A percentile compares a stretch with the other conserved stretches of the same genome.
Conservation (phyloP, 2,888 invertebrate genomes). For the Chaetoderma sp. region DNA sequence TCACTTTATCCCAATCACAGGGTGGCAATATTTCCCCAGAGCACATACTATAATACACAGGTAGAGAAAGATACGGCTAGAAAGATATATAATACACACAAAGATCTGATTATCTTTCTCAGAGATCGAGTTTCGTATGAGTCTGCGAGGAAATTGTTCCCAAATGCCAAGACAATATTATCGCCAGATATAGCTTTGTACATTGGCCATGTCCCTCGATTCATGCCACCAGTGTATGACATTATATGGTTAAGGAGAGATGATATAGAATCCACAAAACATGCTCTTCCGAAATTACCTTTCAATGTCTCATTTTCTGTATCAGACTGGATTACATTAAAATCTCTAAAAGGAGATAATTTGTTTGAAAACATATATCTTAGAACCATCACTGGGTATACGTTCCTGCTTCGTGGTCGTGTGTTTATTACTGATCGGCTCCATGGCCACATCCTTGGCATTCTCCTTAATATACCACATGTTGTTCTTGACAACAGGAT, state of each 20-base stretch:
- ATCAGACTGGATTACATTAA: slow-evolving; percentile 29
- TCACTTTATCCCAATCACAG: slow-evolving; percentile 17
- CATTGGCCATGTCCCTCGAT: slow-evolving; percentile 21
- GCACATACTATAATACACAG: slow-evolving; percentile 13
- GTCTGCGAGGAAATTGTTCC: slow-evolving; percentile 18
- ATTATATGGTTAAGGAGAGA: slow-evolving; percentile 32
- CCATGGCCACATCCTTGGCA: slow-evolving; percentile 39
- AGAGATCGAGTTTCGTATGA: slow-evolving; percentile 21
- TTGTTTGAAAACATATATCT: slow-evolving; percentile 28
- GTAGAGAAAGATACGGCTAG: not conserved
- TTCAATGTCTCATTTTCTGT: slow-evolving; percentile 9
- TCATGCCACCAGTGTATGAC: slow-evolving; percentile 32
- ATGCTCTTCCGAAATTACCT: slow-evolving; percentile 17
- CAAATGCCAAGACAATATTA: slow-evolving; percentile 17
- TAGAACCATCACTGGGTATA: slow-evolving; percentile 26
- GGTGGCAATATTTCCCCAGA: slow-evolving; percentile 32
- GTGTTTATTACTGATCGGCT: slow-evolving; percentile 38
- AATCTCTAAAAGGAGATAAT: slow-evolving; percentile 9
- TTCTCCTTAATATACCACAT: slow-evolving; percentile 36
- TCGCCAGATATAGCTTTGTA: slow-evolving; percentile 37
- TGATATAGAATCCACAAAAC: slow-evolving; percentile 24
- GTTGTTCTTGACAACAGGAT: slow-evolving; percentile 36
- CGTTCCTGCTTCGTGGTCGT: slow-evolving; percentile 36
- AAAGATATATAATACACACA: slow-evolving; percentile 18
- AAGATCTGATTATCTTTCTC: slow-evolving; percentile 24